Evolutionary conservation across 23 tunicate genomes (phyloP).

Genomic region (Halocynthia roretzi): DNA sequence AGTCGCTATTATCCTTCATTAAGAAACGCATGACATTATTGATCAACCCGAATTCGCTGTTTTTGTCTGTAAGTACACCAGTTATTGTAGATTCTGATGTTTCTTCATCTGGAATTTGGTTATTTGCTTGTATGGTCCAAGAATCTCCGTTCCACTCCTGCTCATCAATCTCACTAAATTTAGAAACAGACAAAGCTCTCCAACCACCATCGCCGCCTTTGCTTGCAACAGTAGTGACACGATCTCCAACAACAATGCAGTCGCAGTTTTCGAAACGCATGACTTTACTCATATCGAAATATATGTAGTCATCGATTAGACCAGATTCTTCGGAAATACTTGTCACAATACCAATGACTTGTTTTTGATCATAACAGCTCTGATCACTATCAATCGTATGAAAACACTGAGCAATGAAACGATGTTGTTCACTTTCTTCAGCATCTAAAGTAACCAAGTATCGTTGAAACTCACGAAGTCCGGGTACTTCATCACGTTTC

Average conservation of each 20-base stretch:
- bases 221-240: constrained; percentile 33
- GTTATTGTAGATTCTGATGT: too few species aligned
- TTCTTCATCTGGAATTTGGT: too few species aligned
- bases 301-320: constrained; percentile 10
- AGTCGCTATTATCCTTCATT: too few species aligned
- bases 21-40: too few species aligned
- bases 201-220: constrained; percentile 49
- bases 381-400: neutral
- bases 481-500: too few species aligned
- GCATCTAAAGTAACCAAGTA: too few species aligned
- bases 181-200: constrained; percentile 18
- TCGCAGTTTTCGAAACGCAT: constrained; percentile 35
- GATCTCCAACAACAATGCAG: constrained; percentile 37
- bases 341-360: constrained; percentile 3
- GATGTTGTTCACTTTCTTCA: neutral
- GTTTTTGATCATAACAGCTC: neutral
- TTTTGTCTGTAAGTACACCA: too few species aligned
- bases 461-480: too few species aligned
- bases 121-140: too few species aligned
- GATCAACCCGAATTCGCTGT: too few species aligned
- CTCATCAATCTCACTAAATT: neutral
- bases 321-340: constrained; percentile 7
- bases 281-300: constrained; percentile 26
- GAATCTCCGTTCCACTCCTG: too few species aligned
- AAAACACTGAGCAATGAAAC: constrained; percentile 15